Evolutionary conservation across 1,140 invertebrate genomes (phyloP).

Genomic region (Dendroctonus valens): DNA sequence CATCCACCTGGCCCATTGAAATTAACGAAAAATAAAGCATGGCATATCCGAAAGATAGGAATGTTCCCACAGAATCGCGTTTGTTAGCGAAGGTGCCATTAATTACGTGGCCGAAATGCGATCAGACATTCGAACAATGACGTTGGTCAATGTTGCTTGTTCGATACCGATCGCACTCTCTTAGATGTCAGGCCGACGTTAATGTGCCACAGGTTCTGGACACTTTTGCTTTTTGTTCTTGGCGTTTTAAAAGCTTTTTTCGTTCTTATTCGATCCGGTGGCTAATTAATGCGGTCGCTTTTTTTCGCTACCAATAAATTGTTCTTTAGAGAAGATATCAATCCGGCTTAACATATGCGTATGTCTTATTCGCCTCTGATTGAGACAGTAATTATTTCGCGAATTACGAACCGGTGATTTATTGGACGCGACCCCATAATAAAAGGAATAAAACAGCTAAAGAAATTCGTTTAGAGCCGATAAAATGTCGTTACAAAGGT

Average conservation of each 20-base stretch:
- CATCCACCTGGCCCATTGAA: too few relatives aligned
- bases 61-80: constrained; percentile 37
- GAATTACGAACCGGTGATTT: too few relatives aligned
- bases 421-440: too few relatives aligned
- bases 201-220: constrained; percentile 32
- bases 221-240: constrained; percentile 27
- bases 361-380: neutral
- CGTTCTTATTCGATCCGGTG: neutral
- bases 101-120: constrained; percentile 38
- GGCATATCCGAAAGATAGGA: constrained; percentile 26
- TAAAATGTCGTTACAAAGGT: too few relatives aligned
- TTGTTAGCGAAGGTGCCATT: constrained; percentile 33
- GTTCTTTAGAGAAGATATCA: too few relatives aligned
- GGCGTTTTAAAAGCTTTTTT: constrained; percentile 7
- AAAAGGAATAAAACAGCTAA: too few relatives aligned
- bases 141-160: constrained; percentile 34
- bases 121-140: constrained; percentile 36
- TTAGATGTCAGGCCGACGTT: constrained; percentile 30
- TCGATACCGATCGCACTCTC: constrained; percentile 37
- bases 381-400: too few relatives aligned
- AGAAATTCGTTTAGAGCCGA: too few relatives aligned
- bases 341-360: neutral
- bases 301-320: neutral
- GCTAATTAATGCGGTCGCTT: constrained; percentile 9
- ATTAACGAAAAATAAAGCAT: neutral